Percentiles rank a stretch among this genome's conserved stretches.
Evolutionary conservation across 64 coral and sea anemone species (phyloP).

Genomic region (Dendronephthya gigantea): DNA sequence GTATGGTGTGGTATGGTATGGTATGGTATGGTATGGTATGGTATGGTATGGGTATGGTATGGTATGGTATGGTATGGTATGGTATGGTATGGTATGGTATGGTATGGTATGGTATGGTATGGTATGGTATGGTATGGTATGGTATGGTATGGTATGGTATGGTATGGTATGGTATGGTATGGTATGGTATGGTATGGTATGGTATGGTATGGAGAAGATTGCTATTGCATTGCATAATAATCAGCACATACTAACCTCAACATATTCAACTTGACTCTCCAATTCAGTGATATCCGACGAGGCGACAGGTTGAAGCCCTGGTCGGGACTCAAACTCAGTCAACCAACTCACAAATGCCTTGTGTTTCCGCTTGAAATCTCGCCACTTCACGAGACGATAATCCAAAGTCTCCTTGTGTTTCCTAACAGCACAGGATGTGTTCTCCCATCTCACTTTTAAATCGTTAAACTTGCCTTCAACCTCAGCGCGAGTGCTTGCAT

Average conservation of each 20-base stretch:
- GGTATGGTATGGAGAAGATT: neutral
- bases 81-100: neutral
- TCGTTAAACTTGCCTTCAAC: conserved; percentile 43
- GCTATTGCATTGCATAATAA: neutral
- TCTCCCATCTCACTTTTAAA: conserved; percentile 29
- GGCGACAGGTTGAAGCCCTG: conserved; percentile 57
- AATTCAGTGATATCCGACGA: conserved; percentile 67
- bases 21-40: neutral
- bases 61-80: neutral
- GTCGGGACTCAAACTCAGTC: conserved; percentile 51
- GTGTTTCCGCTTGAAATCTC: conserved; percentile 50
- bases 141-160: neutral
- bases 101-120: neutral
- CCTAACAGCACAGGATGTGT: neutral
- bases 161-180: neutral
- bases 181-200: neutral
- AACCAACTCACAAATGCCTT: conserved; percentile 57
- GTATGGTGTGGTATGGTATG: neutral
- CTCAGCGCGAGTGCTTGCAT: conserved; percentile 26
- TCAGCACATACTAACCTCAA: conserved; percentile 57
- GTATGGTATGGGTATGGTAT: neutral
- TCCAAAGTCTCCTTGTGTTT: conserved; percentile 53
- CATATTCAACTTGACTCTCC: conserved; percentile 87
- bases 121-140: neutral
- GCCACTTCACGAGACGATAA: conserved; percentile 40